Conservation (phyloP, 2,113 vertebrate genomes). For the Periophthalmus modestus region DNA sequence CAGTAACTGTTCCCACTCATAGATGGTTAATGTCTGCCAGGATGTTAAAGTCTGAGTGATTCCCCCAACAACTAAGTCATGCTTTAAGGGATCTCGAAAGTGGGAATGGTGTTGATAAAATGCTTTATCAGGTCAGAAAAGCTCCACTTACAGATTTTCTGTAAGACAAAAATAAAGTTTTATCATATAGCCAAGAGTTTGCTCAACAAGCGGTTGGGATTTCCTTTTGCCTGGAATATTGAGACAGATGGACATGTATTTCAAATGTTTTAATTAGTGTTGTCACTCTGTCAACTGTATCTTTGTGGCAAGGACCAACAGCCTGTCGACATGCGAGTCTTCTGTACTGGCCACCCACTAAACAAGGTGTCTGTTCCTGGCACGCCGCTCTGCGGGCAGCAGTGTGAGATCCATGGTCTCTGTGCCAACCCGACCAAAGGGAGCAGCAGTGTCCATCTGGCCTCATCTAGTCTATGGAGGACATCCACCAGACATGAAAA, state of each 20-base stretch:
- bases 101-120: slow-evolving; percentile 35
- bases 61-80: slow-evolving; percentile 67
- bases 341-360: slow-evolving; percentile 52
- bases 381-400: slow-evolving; percentile 45
- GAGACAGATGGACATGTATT: slow-evolving; percentile 66
- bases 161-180: background rate
- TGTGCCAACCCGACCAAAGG: slow-evolving; percentile 66
- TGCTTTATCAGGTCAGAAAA: slow-evolving; percentile 56
- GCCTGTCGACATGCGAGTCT: slow-evolving; percentile 40
- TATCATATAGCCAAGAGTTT: background rate
- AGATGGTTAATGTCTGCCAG: slow-evolving; percentile 55
- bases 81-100: slow-evolving; percentile 70
- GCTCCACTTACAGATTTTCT: background rate
- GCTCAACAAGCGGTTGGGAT: slow-evolving; percentile 34
- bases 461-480: slow-evolving; percentile 50
- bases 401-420: slow-evolving; percentile 54
- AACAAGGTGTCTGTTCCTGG: slow-evolving; percentile 70
- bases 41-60: slow-evolving; percentile 53
- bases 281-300: slow-evolving; percentile 46
- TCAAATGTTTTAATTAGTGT: slow-evolving; percentile 68
- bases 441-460: slow-evolving; percentile 73
- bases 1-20: slow-evolving; percentile 56
- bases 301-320: slow-evolving; percentile 40
- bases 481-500: slow-evolving; percentile 50
- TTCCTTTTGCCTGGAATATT: slow-evolving; percentile 25